These are phyloP conservation scores for Fringilla coelebs DNA, from an alignment of 2,797 vertebrate species.

Conservation along the genomic window DNA sequence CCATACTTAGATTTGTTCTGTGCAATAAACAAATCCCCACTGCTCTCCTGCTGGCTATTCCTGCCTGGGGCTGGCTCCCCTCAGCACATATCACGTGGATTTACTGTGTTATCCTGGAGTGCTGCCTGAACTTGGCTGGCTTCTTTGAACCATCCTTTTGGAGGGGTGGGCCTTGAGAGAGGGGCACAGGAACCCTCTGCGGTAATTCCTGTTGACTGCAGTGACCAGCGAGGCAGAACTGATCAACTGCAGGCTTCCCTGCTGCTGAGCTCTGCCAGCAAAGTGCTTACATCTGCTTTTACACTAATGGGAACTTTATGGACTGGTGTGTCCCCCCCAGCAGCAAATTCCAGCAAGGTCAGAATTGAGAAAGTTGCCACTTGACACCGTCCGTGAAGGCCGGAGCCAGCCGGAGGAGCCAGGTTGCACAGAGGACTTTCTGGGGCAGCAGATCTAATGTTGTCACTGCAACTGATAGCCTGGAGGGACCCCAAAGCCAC, in stretches of 20 bases:
- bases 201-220: conserved; percentile 61
- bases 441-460: conserved; percentile 12
- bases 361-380: conserved; percentile 51
- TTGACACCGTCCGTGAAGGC: conserved; percentile 4
- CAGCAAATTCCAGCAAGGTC: conserved; percentile 56
- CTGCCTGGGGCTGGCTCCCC: not conserved
- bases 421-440: conserved; percentile 1
- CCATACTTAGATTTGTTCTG: not conserved
- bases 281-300: conserved; percentile 64
- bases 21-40: not conserved
- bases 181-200: conserved; percentile 3
- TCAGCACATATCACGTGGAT: not conserved
- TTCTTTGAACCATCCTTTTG: conserved; percentile 9
- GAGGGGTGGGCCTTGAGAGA: not conserved
- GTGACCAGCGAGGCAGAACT: conserved; percentile 62
- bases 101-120: not conserved
- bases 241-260: conserved; percentile 60
- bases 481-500: not conserved
- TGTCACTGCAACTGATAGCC: not conserved
- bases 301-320: conserved; percentile 55
- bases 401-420: not conserved
- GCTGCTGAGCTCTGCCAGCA: conserved; percentile 52
- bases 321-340: conserved; percentile 3
- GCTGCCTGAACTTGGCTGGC: conserved; percentile 10
- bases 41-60: not conserved